Conservation (phyloP, 1,140 invertebrate genomes). For the Diprion similis region DNA sequence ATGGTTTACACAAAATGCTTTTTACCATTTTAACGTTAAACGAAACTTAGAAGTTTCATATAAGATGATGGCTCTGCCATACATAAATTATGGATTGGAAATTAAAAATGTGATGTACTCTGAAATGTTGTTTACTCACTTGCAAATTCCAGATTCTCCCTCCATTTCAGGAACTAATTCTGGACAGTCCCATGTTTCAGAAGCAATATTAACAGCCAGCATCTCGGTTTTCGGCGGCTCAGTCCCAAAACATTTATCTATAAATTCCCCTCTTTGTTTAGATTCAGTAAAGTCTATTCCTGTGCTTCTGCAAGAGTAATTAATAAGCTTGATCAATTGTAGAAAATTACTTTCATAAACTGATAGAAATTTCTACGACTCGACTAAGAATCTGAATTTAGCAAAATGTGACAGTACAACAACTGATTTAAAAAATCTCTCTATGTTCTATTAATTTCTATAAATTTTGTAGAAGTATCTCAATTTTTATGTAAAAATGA, state of each 20-base stretch:
- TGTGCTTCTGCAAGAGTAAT: conserved; percentile 32
- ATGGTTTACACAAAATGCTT: too few relatives aligned
- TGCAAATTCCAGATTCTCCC: neutral
- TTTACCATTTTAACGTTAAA: too few relatives aligned
- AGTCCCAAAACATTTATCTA: conserved; percentile 38
- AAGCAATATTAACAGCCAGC: conserved; percentile 32
- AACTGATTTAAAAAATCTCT: too few relatives aligned
- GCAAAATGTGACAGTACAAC: neutral
- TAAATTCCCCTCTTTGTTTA: conserved; percentile 40
- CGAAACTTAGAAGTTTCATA: too few relatives aligned
- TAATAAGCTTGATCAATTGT: neutral
- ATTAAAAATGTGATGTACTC: too few relatives aligned
- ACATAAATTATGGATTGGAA: too few relatives aligned
- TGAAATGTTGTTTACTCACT: neutral
- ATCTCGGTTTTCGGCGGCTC: conserved; percentile 40
- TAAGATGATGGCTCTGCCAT: too few relatives aligned
- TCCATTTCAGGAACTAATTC: neutral
- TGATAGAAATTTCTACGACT: conserved; percentile 5
- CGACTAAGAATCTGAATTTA: neutral
- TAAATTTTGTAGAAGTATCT: too few relatives aligned
- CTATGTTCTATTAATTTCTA: too few relatives aligned
- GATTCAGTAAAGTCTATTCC: conserved; percentile 49
- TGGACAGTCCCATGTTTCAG: conserved; percentile 22
- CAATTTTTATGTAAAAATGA: too few relatives aligned
- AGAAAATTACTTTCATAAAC: conserved; percentile 14